phyloP scores from a whole-genome alignment of 2,113 vertebrate species.

The Strix aluco region DNA sequence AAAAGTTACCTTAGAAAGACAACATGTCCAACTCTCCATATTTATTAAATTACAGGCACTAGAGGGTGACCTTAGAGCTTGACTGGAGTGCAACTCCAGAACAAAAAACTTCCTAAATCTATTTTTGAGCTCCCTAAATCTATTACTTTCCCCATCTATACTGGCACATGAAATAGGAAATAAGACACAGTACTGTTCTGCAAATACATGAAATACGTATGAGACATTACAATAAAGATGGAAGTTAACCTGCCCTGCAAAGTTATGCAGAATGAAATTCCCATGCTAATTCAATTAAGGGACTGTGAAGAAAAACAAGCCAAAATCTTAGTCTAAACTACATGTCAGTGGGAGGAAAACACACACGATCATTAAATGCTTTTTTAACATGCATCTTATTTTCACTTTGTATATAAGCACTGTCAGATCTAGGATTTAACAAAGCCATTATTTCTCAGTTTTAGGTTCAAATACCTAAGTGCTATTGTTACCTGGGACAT shows the following conservation, averaged over 20 bases:
- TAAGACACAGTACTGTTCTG: not conserved
- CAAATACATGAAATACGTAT: not conserved
- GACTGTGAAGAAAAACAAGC: not conserved
- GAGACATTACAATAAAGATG: not conserved
- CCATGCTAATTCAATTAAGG: not conserved
- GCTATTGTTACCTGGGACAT: not conserved
- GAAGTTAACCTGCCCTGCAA: not conserved
- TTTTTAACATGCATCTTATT: not conserved
- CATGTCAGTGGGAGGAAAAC: not conserved
- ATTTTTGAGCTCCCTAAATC: not conserved
- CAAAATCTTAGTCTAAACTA: not conserved
- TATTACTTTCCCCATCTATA: not conserved
- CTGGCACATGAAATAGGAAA: not conserved
- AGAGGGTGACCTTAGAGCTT: not conserved
- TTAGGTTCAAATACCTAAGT: not conserved
- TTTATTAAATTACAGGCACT: not conserved
- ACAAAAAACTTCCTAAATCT: not conserved
- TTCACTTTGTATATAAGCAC: not conserved
- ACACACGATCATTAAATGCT: not conserved
- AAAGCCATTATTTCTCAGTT: not conserved
- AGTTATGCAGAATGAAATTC: not conserved
- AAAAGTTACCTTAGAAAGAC: constrained; percentile 7
- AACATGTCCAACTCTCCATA: not conserved
- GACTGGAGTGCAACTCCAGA: not conserved
- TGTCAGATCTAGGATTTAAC: not conserved